Base-by-base conservation (phyloP, 2,888 invertebrate genomes). In the Dicranocentrus wangi region DNA sequence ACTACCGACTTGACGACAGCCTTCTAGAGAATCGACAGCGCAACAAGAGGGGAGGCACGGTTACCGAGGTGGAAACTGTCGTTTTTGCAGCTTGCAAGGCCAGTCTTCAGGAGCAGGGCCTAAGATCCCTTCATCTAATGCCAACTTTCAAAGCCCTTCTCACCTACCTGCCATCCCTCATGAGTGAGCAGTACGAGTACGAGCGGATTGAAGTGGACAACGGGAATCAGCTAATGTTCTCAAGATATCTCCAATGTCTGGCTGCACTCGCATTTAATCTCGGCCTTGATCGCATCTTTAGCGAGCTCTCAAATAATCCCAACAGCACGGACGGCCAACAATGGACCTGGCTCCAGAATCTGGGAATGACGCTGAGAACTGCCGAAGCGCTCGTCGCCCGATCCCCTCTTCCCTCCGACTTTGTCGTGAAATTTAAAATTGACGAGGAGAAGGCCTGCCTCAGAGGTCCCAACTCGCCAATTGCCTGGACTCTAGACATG, bases 161-260 rank as follows among this genome's bases (percentile, higher is more conserved):
- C 15, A 88, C 88, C 23, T 87, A 89, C 58, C 87, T 92, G 51
- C 92, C 92, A 0, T 88, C 88, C 39, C 88, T 92, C 23, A 86
- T 90, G 55, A 60, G 19, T 17, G 23, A 86, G 51, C 86, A 86
- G 75, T 85, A 82, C 27, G 83, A 90, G 28, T 89, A 90, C 85
- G 92, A 92, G 87, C 91, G 91, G 87, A 89, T 90, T n/a, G 87
- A 88, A 27, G 91, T 92, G 13, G 89, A 90, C 85, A 90, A 89
- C 69, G 92, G 92, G 0, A 90, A 90, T 21, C 92, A 92, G 86
- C 88, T 92, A 75, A 89, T 91, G 87, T 91, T 91, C 88, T 91
- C 91, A 83, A 88, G 90, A 58, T 92, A 91, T 87, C 88, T 92
- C 70, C 92, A 92, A 88, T 90, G 91, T 87, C 88, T 92, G 68